Evolutionary conservation across 1,140 invertebrate genomes (phyloP), one percentile per base, ranked within the genome.

Genomic region (Cheumatopsyche charites): DNA sequence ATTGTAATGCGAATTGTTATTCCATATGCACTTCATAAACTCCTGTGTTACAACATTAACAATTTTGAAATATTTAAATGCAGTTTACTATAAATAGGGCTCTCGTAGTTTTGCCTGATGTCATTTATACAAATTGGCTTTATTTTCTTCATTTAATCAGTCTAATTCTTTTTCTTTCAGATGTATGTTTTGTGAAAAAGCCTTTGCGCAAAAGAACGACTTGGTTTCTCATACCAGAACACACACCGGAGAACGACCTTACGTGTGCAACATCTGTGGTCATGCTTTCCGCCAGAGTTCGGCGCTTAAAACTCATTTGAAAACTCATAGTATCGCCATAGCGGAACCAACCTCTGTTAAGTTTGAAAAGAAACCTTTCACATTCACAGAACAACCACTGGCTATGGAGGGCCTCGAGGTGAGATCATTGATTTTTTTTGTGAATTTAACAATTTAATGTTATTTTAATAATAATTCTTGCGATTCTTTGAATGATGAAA

Each of bases 241-340:
- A 3, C 93, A 95, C 76, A 92, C 92, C 0, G 91, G 94, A 0
- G 91, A 96, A 76, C 84, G 93, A 42, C 93, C 94, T 0, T 95
- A 91, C 78, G 88, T 90, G 29, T 97, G 95, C 79, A 88, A 90
- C 21, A 88, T 91, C 25, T 97, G 95, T 78, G 92, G 90, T 3
- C 90, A 92, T 72, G 86, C 89, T 0, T 92, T 92, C 77, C 87
- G 88, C 1, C 89, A 90, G 76, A 87, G 87, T 17, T 86, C 88
- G 0, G 89, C 87, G 0, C 77, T 90, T 12, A 89, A 89, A 73
- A 87, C 86, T 12, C 89, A 91, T 74, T 82, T 88, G 4, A 89
- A 89, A 74, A 86, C 86, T n/a, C 89, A 90, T 26, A 52, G 73
- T 3, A 63, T 62, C 0, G 9, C 58, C 9, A 75, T 81, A 81